Evolutionary conservation across 2,113 vertebrate species (phyloP).

Genomic region (Oryzias melastigma): DNA sequence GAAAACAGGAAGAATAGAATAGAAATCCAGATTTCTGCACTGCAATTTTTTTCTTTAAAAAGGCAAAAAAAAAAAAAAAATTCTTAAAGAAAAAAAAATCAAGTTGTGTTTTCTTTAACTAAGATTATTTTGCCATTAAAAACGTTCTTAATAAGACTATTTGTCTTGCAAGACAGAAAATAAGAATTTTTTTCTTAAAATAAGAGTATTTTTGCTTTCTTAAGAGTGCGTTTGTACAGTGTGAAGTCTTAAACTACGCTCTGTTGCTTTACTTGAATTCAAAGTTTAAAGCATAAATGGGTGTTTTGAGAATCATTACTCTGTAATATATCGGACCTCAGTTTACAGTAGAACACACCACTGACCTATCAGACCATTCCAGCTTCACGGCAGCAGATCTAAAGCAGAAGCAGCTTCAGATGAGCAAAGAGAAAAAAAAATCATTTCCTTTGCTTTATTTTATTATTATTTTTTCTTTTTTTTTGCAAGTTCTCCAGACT

Average conservation of each 20-base stretch:
- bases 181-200: too few relatives aligned
- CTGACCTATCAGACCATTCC: constrained; percentile 45
- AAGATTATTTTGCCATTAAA: too few relatives aligned
- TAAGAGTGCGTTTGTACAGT: constrained; percentile 1
- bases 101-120: too few relatives aligned
- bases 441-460: not conserved
- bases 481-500: too few relatives aligned
- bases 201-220: not conserved
- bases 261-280: constrained; percentile 4
- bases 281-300: constrained; percentile 9
- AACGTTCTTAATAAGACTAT: too few relatives aligned
- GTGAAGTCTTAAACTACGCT: not conserved
- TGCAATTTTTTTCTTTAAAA: too few relatives aligned
- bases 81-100: too few relatives aligned
- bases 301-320: constrained; percentile 40
- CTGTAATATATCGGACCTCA: constrained; percentile 69
- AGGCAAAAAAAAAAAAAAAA: too few relatives aligned
- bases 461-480: not conserved
- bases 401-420: constrained; percentile 38
- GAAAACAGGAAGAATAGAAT: too few relatives aligned
- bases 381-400: constrained; percentile 21
- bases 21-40: too few relatives aligned
- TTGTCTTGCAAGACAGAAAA: too few relatives aligned
- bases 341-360: constrained; percentile 49
- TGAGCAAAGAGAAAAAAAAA: constrained; percentile 26